A percentile compares a stretch with the other conserved stretches of the same genome.
Conservation (phyloP, 2,888 invertebrate species). For the Agrochola litura region DNA sequence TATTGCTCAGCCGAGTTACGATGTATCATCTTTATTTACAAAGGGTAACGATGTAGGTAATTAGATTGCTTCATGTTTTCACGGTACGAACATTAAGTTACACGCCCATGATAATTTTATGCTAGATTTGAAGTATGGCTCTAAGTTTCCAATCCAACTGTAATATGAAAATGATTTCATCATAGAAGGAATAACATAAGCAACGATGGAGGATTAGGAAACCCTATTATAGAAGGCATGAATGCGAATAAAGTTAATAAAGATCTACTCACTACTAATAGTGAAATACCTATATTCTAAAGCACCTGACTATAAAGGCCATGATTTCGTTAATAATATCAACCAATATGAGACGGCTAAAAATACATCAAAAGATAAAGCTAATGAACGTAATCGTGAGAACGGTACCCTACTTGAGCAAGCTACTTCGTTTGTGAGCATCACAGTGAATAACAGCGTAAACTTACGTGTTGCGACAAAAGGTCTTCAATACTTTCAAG, state of each 20-base stretch:
- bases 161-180: constrained; percentile 20
- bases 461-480: constrained; percentile 51
- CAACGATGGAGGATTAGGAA: constrained; percentile 14
- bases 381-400: constrained; percentile 63
- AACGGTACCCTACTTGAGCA: constrained; percentile 56
- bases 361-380: constrained; percentile 53
- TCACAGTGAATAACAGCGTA: constrained; percentile 48
- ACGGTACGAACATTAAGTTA: constrained; percentile 37
- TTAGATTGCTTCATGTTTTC: constrained; percentile 63
- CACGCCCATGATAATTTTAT: constrained; percentile 43
- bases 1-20: constrained; percentile 40
- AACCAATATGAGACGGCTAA: constrained; percentile 49
- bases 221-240: constrained; percentile 22
- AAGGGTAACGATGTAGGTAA: constrained; percentile 60
- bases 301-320: constrained; percentile 9
- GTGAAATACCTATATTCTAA: constrained; percentile 26
- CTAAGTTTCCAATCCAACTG: constrained; percentile 10
- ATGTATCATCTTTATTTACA: constrained; percentile 53
- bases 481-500: constrained; percentile 57
- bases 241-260: constrained; percentile 22
- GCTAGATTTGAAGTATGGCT: constrained; percentile 1
- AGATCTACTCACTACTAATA: not conserved
- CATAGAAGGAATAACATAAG: constrained; percentile 4
- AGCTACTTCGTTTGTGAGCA: constrained; percentile 47
- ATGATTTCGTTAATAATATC: constrained; percentile 38